Conservation (phyloP, 1,140 invertebrate genomes). For the Ceratina calcarata region DNA sequence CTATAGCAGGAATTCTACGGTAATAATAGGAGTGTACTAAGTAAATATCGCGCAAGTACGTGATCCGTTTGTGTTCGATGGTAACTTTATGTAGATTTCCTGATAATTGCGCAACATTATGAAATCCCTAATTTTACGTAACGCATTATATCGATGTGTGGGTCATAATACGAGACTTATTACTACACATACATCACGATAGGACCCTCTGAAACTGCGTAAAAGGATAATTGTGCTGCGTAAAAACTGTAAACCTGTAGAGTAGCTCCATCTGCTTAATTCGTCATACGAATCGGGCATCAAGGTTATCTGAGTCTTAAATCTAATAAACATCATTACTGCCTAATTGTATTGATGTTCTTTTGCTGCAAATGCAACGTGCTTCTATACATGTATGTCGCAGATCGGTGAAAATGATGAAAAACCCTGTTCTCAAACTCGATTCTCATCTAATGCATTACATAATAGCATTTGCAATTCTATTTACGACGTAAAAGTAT, state of each 20-base stretch:
- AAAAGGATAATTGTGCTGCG: constrained; percentile 47
- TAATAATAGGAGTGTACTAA: too few relatives aligned
- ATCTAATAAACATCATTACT: constrained; percentile 53
- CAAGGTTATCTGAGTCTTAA: constrained; percentile 40
- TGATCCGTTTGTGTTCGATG: neutral
- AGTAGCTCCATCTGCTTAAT: constrained; percentile 36
- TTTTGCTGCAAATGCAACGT: neutral
- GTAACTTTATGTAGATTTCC: constrained; percentile 33
- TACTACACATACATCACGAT: constrained; percentile 2
- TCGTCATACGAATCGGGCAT: neutral
- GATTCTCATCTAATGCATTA: neutral
- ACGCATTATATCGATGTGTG: constrained; percentile 24
- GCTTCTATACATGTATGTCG: neutral
- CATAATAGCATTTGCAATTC: neutral
- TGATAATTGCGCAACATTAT: constrained; percentile 42
- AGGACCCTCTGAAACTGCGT: constrained; percentile 21
- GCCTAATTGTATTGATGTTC: constrained; percentile 47
- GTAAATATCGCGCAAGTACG: too few relatives aligned
- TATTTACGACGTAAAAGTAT: too few relatives aligned
- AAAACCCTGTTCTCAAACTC: neutral
- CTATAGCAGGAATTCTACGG: too few relatives aligned
- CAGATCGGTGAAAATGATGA: neutral
- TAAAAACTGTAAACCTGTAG: constrained; percentile 30
- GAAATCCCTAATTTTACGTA: constrained; percentile 53
- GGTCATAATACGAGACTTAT: constrained; percentile 22